Evolutionary conservation across 2,113 vertebrate species (phyloP).

Genomic region (Talpa occidentalis): DNA sequence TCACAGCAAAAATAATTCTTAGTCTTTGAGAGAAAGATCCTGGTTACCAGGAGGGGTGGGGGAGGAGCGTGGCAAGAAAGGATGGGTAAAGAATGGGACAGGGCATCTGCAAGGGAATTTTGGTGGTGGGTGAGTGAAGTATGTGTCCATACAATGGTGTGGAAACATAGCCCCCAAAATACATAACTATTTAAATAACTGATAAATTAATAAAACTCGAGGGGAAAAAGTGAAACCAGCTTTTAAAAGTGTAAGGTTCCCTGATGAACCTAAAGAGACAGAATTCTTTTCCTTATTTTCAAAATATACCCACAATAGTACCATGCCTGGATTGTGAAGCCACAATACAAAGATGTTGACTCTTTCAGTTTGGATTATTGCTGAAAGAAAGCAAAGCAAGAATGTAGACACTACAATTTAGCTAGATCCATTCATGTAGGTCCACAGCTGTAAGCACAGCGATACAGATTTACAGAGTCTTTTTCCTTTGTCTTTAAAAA

Average conservation of each 20-base stretch:
- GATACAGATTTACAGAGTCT: background rate
- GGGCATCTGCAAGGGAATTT: too few relatives aligned
- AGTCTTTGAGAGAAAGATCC: too few relatives aligned
- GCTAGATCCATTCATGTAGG: background rate
- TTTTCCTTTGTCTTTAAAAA: background rate
- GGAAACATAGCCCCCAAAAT: too few relatives aligned
- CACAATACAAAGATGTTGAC: background rate
- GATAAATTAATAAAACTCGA: too few relatives aligned
- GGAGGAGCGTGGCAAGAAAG: too few relatives aligned
- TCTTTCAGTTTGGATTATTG: background rate
- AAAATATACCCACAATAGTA: background rate
- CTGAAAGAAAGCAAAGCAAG: constrained; percentile 15
- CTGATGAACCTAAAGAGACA: background rate
- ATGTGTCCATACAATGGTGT: too few relatives aligned
- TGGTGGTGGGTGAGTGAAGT: too few relatives aligned
- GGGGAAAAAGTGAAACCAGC: too few relatives aligned
- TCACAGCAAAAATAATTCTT: too few relatives aligned
- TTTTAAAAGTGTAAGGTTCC: background rate
- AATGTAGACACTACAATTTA: background rate
- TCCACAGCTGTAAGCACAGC: background rate
- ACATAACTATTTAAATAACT: too few relatives aligned
- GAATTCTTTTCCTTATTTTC: constrained; percentile 23
- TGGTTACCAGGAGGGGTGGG: too few relatives aligned
- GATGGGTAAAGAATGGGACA: too few relatives aligned
- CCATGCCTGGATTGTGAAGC: background rate